These are phyloP conservation scores for Rotaria magnacalcarata DNA, from an alignment of 2,888 invertebrate species.

Conservation along the genomic window DNA sequence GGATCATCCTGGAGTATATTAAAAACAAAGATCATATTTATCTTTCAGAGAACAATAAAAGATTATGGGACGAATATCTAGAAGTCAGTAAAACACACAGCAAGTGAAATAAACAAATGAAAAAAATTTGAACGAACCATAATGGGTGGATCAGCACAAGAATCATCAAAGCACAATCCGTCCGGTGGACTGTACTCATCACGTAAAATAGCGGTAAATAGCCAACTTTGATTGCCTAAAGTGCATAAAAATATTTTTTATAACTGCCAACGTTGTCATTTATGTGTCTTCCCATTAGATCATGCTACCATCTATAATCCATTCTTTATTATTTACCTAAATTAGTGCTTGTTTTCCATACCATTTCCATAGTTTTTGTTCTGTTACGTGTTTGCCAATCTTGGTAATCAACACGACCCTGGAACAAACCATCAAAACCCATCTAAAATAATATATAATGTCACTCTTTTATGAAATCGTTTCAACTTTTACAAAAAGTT, in stretches of 20 bases:
- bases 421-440: conserved; percentile 42
- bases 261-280: background rate
- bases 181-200: conserved; percentile 78
- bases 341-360: conserved; percentile 72
- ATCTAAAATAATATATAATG: conserved; percentile 49
- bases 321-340: conserved; percentile 52
- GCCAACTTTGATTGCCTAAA: conserved; percentile 48
- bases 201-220: conserved; percentile 73
- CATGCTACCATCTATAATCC: no score
- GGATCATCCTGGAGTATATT: no score
- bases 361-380: conserved; percentile 71
- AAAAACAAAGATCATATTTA: no score
- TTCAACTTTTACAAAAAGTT: background rate
- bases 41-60: no score
- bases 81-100: no score
- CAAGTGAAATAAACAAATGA: no score
- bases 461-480: background rate
- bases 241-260: background rate
- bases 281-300: no score
- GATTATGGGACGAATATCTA: no score
- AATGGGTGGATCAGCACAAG: no score
- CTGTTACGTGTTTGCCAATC: conserved; percentile 69
- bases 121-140: no score
- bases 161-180: conserved; percentile 81
- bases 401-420: conserved; percentile 62